Evolutionary conservation across 35 echinoderm and acorn worm genomes (phyloP).

Genomic region (Amphiura filiformis): DNA sequence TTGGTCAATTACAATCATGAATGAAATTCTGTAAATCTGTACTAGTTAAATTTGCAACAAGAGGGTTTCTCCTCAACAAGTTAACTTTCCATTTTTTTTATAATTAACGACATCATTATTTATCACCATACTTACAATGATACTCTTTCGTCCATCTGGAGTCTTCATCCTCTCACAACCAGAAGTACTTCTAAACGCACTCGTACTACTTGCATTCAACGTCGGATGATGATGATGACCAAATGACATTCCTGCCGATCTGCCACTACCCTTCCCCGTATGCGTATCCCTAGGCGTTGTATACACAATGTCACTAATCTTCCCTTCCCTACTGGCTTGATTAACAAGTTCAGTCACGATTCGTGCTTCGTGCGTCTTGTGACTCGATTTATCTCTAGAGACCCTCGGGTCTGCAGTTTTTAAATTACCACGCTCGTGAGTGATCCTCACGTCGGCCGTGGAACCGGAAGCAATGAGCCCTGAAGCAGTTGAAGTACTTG

Average conservation of each 20-base stretch:
- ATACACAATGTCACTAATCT: constrained; percentile 89
- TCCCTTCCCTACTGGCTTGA: constrained; percentile 87
- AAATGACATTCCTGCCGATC: constrained; percentile 42
- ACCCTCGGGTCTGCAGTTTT: constrained; percentile 1
- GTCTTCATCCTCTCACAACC: constrained; percentile 69
- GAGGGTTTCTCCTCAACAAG: no score
- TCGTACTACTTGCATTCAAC: constrained; percentile 24
- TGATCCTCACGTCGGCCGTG: neutral
- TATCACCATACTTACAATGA: constrained; percentile 75
- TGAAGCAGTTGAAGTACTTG: constrained; percentile 46
- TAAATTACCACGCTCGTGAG: constrained; percentile 15
- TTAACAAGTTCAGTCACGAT: constrained; percentile 91
- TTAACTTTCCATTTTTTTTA: no score
- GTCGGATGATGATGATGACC: constrained; percentile 45
- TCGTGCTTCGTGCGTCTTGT: constrained; percentile 73
- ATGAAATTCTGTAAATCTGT: no score
- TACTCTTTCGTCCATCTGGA: constrained; percentile 73
- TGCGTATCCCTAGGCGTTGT: constrained; percentile 50
- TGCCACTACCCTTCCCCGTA: constrained; percentile 62
- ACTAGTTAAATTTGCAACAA: no score
- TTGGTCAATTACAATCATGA: no score
- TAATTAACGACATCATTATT: no score
- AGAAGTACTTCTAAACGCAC: constrained; percentile 44
- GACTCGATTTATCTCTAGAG: constrained; percentile 17
- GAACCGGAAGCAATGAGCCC: neutral